Conservation (phyloP, 2,888 invertebrate species). For the Kryphioiulus occultus region DNA sequence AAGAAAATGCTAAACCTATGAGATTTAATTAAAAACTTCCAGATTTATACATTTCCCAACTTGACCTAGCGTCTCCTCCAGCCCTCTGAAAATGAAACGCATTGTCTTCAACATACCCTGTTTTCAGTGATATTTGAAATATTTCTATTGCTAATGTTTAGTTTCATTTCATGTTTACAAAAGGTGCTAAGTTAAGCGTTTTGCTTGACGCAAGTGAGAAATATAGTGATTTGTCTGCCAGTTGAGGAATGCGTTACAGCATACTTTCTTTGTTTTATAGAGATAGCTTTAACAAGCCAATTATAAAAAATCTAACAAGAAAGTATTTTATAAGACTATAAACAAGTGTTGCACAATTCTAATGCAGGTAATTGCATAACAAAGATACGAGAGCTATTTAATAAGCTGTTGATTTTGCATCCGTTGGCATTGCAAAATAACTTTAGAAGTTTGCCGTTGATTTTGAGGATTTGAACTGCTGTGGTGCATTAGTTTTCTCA, state of each 20-base stretch:
- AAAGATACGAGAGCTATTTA: not conserved
- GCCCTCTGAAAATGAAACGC: not conserved
- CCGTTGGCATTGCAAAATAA: not conserved
- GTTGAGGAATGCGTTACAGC: not conserved
- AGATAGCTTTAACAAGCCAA: not conserved
- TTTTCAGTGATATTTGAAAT: not conserved
- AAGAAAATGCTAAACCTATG: no score
- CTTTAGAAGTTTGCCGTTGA: slow-evolving; percentile 21
- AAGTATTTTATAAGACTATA: slow-evolving; percentile 7
- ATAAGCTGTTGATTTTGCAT: slow-evolving; percentile 27
- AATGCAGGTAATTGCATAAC: slow-evolving; percentile 38
- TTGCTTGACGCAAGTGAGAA: not conserved
- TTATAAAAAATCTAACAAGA: slow-evolving; percentile 7
- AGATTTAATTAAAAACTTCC: no score
- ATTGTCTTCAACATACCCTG: not conserved
- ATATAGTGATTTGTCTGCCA: not conserved
- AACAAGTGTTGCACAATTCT: slow-evolving; percentile 10
- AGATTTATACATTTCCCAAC: no score
- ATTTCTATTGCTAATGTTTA: not conserved
- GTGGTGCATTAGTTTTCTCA: not conserved
- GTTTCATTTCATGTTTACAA: not conserved
- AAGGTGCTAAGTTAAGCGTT: not conserved
- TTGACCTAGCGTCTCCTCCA: not conserved
- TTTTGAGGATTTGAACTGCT: not conserved
- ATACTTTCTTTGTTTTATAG: slow-evolving; percentile 11